These are phyloP conservation scores for Caenorhabditis parvicauda DNA, from an alignment of 2,888 invertebrate species.

Conservation along the genomic window DNA sequence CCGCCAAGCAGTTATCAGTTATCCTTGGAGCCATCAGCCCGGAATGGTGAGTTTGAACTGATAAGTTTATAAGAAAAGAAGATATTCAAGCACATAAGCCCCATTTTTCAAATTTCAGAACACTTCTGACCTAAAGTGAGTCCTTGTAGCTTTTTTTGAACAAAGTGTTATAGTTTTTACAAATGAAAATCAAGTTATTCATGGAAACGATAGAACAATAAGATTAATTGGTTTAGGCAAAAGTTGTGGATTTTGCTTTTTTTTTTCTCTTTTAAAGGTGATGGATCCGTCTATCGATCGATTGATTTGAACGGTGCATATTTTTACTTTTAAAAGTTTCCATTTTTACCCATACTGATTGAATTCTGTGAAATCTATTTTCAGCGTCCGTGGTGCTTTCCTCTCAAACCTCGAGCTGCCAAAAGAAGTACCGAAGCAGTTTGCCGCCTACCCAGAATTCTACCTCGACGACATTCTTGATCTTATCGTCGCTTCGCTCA, in stretches of 20 bases:
- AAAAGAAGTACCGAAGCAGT: constrained; percentile 73
- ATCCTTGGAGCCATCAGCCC: constrained; percentile 67
- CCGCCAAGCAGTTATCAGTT: constrained; percentile 80
- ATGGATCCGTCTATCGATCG: not conserved
- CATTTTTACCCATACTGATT: constrained; percentile 2
- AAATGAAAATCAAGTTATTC: too few species aligned
- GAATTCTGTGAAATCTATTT: not conserved
- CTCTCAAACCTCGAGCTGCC: constrained; percentile 55
- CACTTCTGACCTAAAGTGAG: too few species aligned
- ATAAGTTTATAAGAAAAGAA: too few species aligned
- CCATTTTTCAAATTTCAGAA: too few species aligned
- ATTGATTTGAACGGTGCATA: not conserved
- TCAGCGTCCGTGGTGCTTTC: not conserved
- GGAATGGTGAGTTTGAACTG: constrained; percentile 52
- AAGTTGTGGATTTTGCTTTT: too few species aligned
- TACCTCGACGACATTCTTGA: constrained; percentile 94
- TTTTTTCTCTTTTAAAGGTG: too few species aligned
- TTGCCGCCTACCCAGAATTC: constrained; percentile 92
- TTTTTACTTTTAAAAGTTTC: not conserved
- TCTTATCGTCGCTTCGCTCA: constrained; percentile 85
- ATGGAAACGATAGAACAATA: too few species aligned
- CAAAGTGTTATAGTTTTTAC: too few species aligned
- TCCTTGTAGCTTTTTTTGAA: too few species aligned
- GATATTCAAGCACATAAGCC: not conserved
- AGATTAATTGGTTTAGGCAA: too few species aligned